phyloP scores from a whole-genome alignment of 2,888 invertebrate genomes.

The Acleris sparsana region DNA sequence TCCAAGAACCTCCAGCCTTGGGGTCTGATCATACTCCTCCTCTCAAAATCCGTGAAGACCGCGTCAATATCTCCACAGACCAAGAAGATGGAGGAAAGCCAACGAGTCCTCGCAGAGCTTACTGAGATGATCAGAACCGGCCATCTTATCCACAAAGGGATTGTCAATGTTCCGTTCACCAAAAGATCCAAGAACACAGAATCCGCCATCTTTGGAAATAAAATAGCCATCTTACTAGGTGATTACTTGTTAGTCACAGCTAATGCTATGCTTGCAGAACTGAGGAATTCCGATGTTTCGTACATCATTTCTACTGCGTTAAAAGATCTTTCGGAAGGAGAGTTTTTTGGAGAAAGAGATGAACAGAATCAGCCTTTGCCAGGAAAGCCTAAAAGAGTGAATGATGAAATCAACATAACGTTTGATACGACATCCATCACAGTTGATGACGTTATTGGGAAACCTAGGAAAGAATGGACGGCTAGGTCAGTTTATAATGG shows the following conservation, averaged over 20 bases:
- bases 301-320: conserved; percentile 92
- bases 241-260: conserved; percentile 93
- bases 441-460: conserved; percentile 75
- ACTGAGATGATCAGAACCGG: conserved; percentile 95
- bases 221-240: conserved; percentile 93
- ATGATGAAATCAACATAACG: conserved; percentile 62
- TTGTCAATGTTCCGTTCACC: conserved; percentile 77
- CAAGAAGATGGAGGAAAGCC: conserved; percentile 83
- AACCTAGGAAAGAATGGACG: conserved; percentile 88
- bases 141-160: conserved; percentile 90
- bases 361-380: conserved; percentile 90
- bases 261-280: conserved; percentile 90
- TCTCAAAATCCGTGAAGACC: conserved; percentile 89
- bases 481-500: conserved; percentile 87
- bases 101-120: conserved; percentile 83
- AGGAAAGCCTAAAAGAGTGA: conserved; percentile 79
- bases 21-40: conserved; percentile 91
- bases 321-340: conserved; percentile 91
- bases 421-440: conserved; percentile 71
- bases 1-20: conserved; percentile 93
- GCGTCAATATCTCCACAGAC: conserved; percentile 82
- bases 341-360: conserved; percentile 91
- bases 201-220: conserved; percentile 93
- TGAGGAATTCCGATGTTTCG: conserved; percentile 88
- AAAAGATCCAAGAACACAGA: conserved; percentile 84